Evolutionary conservation across 2,888 invertebrate genomes (phyloP), one percentile per base, ranked within the genome.

Genomic region (Thera obeliscata): DNA sequence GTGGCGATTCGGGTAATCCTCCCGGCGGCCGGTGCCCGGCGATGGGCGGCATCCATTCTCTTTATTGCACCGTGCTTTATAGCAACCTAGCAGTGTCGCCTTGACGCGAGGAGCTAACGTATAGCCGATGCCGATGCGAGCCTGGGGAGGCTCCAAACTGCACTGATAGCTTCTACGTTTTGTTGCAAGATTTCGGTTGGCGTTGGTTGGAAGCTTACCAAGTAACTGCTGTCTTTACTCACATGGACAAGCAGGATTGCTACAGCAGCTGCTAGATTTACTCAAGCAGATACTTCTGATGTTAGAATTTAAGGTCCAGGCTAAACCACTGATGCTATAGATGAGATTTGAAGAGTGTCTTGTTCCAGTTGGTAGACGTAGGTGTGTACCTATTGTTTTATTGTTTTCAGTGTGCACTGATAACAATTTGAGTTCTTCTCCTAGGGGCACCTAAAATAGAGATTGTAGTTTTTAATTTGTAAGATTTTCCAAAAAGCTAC

Each of bases 21-120:
- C 87, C 86, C 87, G 85, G 90, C 89, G 91, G 87, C 84, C 84
- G 86, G 83, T 80, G 87, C 81, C 88, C 86, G 87, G 83, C 88
- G 90, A 92, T 92, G 92, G 93, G 88, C 90, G 90, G 93, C 93
- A 93, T 93, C 89, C 88, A 93, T 93, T 90, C 93, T 91, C 93
- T 93, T 93, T 93, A 93, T 93, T 91, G 93, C 90, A 85, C 87
- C 85, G 93, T 93, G 93, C 93, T 93, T 93, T 93, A 93, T 90
- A 86, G 87, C 87, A 86, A 84, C 80, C 86, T 83, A 76, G 82
- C 83, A 80, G 78, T 83, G 86, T 82, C 89, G 89, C 90, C 90
- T 91, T 90, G 88, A 85, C 84, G 84, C 84, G 87, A 84, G 77
- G 86, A 83, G 83, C 89, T 91, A 89, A 92, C 91, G 80, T 88